Conservation (phyloP, 2,888 invertebrate genomes). For the Yponomeuta malinellus region DNA sequence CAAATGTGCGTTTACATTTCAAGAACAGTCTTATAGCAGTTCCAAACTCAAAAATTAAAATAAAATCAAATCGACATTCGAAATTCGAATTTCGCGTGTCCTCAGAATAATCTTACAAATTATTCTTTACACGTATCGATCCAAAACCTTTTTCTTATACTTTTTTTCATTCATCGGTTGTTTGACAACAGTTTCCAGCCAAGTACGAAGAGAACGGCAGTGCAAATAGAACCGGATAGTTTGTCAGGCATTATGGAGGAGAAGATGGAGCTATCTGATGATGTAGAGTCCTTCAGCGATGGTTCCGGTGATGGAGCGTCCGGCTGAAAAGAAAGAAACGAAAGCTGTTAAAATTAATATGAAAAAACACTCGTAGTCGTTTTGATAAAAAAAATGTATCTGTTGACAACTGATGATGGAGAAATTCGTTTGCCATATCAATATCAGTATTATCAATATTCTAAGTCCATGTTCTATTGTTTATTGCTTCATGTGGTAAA, state of each 20-base stretch:
- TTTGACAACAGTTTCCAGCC: conserved; percentile 78
- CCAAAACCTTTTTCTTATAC: conserved; percentile 17
- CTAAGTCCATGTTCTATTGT: too few relatives aligned
- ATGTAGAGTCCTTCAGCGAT: conserved; percentile 29
- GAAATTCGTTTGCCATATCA: too few relatives aligned
- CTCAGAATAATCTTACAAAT: conserved; percentile 37
- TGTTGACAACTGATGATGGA: too few relatives aligned
- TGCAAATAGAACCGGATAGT: conserved; percentile 75
- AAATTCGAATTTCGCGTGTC: conserved; percentile 28
- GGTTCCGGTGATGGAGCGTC: conserved; percentile 34
- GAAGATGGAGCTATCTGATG: conserved; percentile 63
- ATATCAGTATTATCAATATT: too few relatives aligned
- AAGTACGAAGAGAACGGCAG: conserved; percentile 77
- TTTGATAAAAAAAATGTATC: too few relatives aligned
- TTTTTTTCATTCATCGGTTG: conserved; percentile 63
- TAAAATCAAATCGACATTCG: neutral
- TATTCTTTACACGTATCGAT: conserved; percentile 39
- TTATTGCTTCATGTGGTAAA: too few relatives aligned
- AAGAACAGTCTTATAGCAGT: neutral
- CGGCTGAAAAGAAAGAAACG: conserved; percentile 44
- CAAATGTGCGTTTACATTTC: neutral
- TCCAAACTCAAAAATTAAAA: neutral
- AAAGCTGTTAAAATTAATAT: neutral
- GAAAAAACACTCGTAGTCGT: conserved; percentile 10
- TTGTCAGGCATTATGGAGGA: conserved; percentile 75